Base-by-base conservation (phyloP, 2,888 invertebrate species). In the Sialis fuliginosa region DNA sequence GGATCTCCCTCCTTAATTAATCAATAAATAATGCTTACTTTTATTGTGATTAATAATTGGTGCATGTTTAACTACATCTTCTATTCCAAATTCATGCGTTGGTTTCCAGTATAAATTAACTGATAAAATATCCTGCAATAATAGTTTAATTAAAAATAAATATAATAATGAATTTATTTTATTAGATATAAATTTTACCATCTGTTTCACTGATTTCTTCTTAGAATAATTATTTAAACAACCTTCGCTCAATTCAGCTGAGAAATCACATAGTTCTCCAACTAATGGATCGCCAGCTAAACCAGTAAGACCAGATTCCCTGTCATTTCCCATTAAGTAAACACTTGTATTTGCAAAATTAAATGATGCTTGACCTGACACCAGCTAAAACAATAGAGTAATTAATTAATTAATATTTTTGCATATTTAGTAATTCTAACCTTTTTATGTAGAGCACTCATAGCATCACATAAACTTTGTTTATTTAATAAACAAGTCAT, bases 361-460 rank as follows among this genome's bases (percentile, higher is more conserved):
- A 58, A 86, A 85, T 46, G 79, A 79, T 33, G 81, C 74, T 60
- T 77, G 78, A 2, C 84, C 84, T 48, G 80, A 77, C 33, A 81
- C 78, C 54, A 84, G 72, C 68, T 77, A 54, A 22, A 58, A 60
- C 43, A 49, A 37, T 40, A 49, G 48, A 13, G 10, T n/a, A 8
- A n/a, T 9, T 39, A 6, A 39, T 6, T 33, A 34, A 6, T 8
- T 37, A 33, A 32, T 32, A 22, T 5, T 45, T 32, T 40, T 12
- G 22, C 30, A 30, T 33, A 40, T 10, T 33, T 33, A 33, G 33
- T 13, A 8, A 35, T 40, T 30, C 51, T 54, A 63, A 75, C 77
- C 66, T 73, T 75, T 68, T 81, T 83, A 45, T 81, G 70, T 53
- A 81, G 69, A 46, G 62, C 63, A 55, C 75, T 71, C 59, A 81